Conservation (phyloP, 2,888 invertebrate species). For the Xiphydria camelus region DNA sequence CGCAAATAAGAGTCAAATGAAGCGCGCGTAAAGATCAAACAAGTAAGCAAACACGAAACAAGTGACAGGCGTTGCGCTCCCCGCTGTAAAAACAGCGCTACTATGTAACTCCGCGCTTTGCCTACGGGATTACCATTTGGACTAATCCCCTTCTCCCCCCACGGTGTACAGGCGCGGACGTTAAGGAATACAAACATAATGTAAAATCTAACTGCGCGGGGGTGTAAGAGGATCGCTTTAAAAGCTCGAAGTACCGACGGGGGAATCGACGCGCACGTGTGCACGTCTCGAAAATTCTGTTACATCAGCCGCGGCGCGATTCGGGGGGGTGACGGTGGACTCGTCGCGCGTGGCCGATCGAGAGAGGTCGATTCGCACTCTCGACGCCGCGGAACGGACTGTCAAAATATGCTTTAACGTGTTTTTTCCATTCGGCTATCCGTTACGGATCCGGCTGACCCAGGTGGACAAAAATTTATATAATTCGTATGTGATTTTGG, state of each 20-base stretch:
- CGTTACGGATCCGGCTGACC: too few species aligned
- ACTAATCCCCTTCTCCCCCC: constrained; percentile 46
- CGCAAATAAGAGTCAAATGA: constrained; percentile 46
- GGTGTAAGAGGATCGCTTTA: constrained; percentile 44
- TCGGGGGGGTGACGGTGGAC: too few species aligned
- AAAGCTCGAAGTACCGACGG: constrained; percentile 23
- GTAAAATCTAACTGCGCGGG: constrained; percentile 35
- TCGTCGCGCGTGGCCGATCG: too few species aligned
- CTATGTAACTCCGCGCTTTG: constrained; percentile 45
- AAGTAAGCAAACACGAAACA: constrained; percentile 55
- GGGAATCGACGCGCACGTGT: neutral
- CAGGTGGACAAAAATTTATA: too few species aligned
- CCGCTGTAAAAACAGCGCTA: constrained; percentile 52
- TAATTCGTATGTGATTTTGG: too few species aligned
- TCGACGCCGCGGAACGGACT: too few species aligned
- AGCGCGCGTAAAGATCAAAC: constrained; percentile 52
- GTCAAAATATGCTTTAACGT: too few species aligned
- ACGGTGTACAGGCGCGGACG: neutral
- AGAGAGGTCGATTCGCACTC: too few species aligned
- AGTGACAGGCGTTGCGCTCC: constrained; percentile 44
- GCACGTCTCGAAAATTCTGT: too few species aligned
- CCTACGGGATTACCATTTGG: constrained; percentile 55
- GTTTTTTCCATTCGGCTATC: too few species aligned
- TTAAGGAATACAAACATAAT: constrained; percentile 43
- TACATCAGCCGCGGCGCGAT: too few species aligned